Percentiles rank a stretch among this genome's conserved stretches.
Evolutionary conservation across 2,888 invertebrate species (phyloP).

Genomic region (Melanargia galathea): DNA sequence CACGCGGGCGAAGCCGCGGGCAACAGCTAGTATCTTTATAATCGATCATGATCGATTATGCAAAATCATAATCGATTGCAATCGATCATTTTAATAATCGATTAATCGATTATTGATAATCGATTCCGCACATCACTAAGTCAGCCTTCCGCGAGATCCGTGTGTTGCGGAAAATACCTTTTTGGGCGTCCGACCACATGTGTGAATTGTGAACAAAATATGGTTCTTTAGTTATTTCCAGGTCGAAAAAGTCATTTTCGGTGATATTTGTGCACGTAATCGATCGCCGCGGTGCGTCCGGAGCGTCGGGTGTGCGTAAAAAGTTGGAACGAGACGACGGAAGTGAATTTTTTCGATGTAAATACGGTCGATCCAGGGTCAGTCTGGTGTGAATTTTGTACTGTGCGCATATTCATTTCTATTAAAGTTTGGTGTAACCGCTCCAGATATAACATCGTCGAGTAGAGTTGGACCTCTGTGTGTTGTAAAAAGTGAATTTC

Average conservation of each 20-base stretch:
- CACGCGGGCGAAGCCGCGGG: no score
- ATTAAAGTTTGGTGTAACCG: conserved; percentile 48
- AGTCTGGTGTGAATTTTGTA: conserved; percentile 74
- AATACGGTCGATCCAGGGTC: conserved; percentile 79
- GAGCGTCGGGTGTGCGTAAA: conserved; percentile 65
- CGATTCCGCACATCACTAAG: no score
- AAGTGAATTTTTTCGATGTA: conserved; percentile 81
- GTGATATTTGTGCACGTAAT: conserved; percentile 60
- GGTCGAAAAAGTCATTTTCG: conserved; percentile 59
- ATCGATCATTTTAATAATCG: no score
- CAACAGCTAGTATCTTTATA: no score
- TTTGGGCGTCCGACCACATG: conserved; percentile 87
- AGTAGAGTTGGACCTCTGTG: conserved; percentile 57
- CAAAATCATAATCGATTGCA: no score
- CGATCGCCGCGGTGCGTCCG: conserved; percentile 63
- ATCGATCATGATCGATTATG: no score
- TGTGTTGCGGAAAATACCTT: conserved; percentile 84
- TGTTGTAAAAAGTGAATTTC: conserved; percentile 64
- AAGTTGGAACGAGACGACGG: conserved; percentile 71
- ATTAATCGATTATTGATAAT: no score
- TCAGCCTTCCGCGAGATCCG: conserved; percentile 81
- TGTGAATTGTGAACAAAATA: conserved; percentile 82
- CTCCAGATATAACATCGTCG: conserved; percentile 50
- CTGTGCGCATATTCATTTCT: conserved; percentile 66
- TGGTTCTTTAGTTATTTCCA: conserved; percentile 75